Conservation (phyloP, 92 coral and sea anemone species). For the Epizoanthus stellaris region DNA sequence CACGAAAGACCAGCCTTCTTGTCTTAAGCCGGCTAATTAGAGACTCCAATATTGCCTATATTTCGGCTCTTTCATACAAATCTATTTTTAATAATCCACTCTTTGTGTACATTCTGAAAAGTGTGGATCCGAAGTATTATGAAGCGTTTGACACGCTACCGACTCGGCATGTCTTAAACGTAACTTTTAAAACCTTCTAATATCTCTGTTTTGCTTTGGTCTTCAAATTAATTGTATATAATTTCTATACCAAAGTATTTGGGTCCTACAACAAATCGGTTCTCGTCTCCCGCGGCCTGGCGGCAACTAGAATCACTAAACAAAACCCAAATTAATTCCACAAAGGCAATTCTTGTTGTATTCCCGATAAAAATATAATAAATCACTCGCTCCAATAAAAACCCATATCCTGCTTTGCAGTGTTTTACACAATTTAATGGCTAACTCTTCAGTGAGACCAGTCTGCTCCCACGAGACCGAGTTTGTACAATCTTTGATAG, state of each 20-base stretch:
- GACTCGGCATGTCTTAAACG: slow-evolving; percentile 34
- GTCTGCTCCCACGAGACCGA: slow-evolving; percentile 42
- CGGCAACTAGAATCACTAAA: slow-evolving; percentile 86
- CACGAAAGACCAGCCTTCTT: slow-evolving; percentile 2
- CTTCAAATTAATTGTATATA: slow-evolving; percentile 29
- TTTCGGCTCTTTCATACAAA: slow-evolving; percentile 85
- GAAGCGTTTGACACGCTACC: slow-evolving; percentile 49
- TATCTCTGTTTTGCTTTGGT: slow-evolving; percentile 29
- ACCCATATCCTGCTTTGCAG: slow-evolving; percentile 16
- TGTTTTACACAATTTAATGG: slow-evolving; percentile 22
- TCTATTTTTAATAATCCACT: slow-evolving; percentile 89
- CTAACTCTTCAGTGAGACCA: slow-evolving; percentile 7
- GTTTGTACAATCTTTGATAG: slow-evolving; percentile 82
- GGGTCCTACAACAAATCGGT: slow-evolving; percentile 60
- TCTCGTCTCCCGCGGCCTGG: slow-evolving; percentile 74
- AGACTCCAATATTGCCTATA: slow-evolving; percentile 78
- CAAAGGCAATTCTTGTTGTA: slow-evolving; percentile 89
- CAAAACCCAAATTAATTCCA: slow-evolving; percentile 95
- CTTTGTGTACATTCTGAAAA: slow-evolving; percentile 95
- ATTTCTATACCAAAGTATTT: slow-evolving; percentile 46
- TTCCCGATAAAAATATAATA: slow-evolving; percentile 87
- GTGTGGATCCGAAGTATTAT: slow-evolving; percentile 57
- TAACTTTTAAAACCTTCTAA: slow-evolving; percentile 36
- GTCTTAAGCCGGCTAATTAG: slow-evolving; percentile 68
- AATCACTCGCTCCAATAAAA: slow-evolving; percentile 67